These are phyloP conservation scores for Gari tellinella DNA, from an alignment of 2,888 invertebrate species.

Conservation along the genomic window DNA sequence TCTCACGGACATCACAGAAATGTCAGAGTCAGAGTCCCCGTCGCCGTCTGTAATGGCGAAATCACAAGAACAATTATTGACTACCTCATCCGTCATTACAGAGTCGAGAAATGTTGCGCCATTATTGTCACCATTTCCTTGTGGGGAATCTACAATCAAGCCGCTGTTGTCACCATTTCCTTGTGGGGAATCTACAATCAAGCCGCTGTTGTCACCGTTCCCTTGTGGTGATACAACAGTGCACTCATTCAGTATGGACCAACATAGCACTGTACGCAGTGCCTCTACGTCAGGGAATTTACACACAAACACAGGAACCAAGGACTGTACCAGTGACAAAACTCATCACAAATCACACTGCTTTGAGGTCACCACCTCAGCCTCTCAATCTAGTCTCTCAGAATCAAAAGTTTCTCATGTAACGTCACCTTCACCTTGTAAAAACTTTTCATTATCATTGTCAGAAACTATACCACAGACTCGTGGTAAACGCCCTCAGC, in stretches of 20 bases:
- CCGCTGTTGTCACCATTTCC: constrained; percentile 19
- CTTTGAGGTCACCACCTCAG: too few relatives aligned
- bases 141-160: constrained; percentile 17
- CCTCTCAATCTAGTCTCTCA: too few relatives aligned
- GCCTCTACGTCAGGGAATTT: too few relatives aligned
- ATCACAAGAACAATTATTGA: background rate
- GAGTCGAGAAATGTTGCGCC: background rate
- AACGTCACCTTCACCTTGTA: too few relatives aligned
- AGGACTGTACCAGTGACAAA: too few relatives aligned
- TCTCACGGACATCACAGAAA: constrained; percentile 50
- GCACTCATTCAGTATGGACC: background rate
- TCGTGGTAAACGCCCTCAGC: constrained; percentile 50
- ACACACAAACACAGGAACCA: too few relatives aligned
- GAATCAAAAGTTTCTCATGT: too few relatives aligned
- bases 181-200: constrained; percentile 17
- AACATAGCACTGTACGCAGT: too few relatives aligned
- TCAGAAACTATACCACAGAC: constrained; percentile 37
- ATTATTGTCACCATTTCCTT: constrained; percentile 13
- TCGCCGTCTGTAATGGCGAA: constrained; percentile 17
- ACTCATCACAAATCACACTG: too few relatives aligned
- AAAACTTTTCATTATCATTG: constrained; percentile 42
- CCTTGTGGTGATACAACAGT: constrained; percentile 58
- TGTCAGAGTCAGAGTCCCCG: constrained; percentile 36
- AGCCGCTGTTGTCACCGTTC: constrained; percentile 44
- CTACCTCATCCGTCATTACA: constrained; percentile 7